These are phyloP conservation scores for Otolemur garnettii DNA, from an alignment of 2,113 vertebrate species.

Conservation along the genomic window DNA sequence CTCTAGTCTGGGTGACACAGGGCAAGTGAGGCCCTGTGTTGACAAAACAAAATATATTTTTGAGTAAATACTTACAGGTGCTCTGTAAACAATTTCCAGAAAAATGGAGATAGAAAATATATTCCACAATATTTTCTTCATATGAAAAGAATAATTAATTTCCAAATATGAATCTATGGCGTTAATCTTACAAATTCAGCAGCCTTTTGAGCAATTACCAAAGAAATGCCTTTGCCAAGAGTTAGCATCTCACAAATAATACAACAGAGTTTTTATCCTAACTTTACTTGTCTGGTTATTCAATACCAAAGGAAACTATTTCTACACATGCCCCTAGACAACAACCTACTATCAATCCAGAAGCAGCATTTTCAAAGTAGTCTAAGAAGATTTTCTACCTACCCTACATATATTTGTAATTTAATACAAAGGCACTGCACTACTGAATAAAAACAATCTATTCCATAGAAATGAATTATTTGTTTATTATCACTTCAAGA, in stretches of 20 bases:
- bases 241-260: not conserved
- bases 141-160: slow-evolving; percentile 44
- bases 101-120: not conserved
- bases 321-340: slow-evolving; percentile 26
- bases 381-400: slow-evolving; percentile 22
- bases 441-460: slow-evolving; percentile 42
- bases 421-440: slow-evolving; percentile 27
- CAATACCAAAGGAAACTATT: slow-evolving; percentile 28
- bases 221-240: slow-evolving; percentile 32
- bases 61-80: not conserved
- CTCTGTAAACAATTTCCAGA: not conserved
- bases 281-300: not conserved
- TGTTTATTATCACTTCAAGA: slow-evolving; percentile 17
- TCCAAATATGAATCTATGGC: slow-evolving; percentile 20
- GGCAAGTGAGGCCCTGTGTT: no score
- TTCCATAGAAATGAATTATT: not conserved
- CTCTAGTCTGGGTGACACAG: no score
- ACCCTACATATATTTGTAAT: not conserved
- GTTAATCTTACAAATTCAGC: slow-evolving; percentile 18
- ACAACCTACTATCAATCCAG: not conserved
- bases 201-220: slow-evolving; percentile 35
- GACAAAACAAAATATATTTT: not conserved
- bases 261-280: slow-evolving; percentile 1
- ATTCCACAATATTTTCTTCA: not conserved
- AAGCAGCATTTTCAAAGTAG: slow-evolving; percentile 25